Percentiles rank a stretch among this genome's conserved stretches.
Conservation (phyloP, 2,888 invertebrate genomes). For the Macaria liturata region DNA sequence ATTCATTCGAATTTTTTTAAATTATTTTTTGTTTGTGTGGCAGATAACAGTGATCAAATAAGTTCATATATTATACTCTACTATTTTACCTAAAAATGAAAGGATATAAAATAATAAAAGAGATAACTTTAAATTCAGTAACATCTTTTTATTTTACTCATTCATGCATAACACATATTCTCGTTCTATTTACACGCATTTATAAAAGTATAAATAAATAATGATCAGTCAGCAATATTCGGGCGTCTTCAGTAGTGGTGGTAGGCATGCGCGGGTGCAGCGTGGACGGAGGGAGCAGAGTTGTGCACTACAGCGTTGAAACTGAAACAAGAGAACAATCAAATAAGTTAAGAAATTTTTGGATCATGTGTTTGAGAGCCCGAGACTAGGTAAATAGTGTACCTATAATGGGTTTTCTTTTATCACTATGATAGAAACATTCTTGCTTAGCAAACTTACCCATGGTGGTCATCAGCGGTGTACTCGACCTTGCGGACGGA, state of each 20-base stretch:
- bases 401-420: no score
- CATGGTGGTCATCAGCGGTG: constrained; percentile 54
- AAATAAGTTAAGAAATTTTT: neutral
- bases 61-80: no score
- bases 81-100: no score
- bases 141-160: no score
- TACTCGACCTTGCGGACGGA: constrained; percentile 79
- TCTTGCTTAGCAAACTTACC: constrained; percentile 31
- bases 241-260: constrained; percentile 50
- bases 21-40: no score
- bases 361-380: neutral
- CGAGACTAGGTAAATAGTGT: no score
- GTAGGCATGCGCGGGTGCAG: constrained; percentile 58
- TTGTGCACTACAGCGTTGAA: constrained; percentile 79
- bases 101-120: no score
- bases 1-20: no score
- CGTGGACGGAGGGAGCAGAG: constrained; percentile 65
- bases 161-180: no score
- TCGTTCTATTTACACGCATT: constrained; percentile 22
- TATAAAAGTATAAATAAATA: constrained; percentile 50
- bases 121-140: no score
- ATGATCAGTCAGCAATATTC: constrained; percentile 26
- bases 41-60: no score
- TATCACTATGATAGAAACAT: no score
- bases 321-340: constrained; percentile 17